These are phyloP conservation scores for Condylura cristata DNA, from an alignment of 2,113 vertebrate genomes.

Conservation along the genomic window DNA sequence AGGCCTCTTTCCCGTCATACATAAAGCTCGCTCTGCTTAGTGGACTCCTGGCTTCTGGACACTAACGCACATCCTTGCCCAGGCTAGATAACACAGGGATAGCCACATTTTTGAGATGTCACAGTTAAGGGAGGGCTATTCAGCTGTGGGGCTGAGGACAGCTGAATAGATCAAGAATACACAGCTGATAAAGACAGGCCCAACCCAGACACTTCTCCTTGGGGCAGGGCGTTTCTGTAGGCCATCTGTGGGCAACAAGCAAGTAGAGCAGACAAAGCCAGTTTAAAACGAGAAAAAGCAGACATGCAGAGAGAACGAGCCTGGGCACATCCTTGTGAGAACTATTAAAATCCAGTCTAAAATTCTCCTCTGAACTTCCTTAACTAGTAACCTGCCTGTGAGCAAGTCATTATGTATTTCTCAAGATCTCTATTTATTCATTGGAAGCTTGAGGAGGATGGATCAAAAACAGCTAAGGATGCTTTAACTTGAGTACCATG, in stretches of 20 bases:
- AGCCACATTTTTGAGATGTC: background rate
- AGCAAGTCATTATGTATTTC: background rate
- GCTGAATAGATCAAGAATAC: background rate
- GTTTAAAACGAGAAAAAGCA: background rate
- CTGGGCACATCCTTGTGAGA: background rate
- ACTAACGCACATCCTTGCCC: background rate
- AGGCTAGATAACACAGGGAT: too few relatives aligned
- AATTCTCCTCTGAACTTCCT: background rate
- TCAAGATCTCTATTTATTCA: background rate
- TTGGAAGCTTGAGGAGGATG: background rate
- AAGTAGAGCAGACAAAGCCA: background rate
- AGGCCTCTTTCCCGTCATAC: background rate
- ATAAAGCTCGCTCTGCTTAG: background rate
- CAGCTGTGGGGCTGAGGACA: background rate
- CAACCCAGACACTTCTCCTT: background rate
- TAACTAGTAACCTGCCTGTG: background rate
- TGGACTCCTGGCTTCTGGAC: background rate
- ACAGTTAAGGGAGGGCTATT: background rate
- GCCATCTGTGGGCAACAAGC: background rate
- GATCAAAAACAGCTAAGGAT: background rate
- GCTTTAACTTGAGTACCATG: background rate
- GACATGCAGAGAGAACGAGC: background rate
- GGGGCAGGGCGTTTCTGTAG: background rate
- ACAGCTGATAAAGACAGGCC: background rate
- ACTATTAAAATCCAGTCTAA: background rate